These are phyloP conservation scores for Simalia tracyae DNA, from an alignment of 2,797 vertebrate species.

Conservation along the genomic window DNA sequence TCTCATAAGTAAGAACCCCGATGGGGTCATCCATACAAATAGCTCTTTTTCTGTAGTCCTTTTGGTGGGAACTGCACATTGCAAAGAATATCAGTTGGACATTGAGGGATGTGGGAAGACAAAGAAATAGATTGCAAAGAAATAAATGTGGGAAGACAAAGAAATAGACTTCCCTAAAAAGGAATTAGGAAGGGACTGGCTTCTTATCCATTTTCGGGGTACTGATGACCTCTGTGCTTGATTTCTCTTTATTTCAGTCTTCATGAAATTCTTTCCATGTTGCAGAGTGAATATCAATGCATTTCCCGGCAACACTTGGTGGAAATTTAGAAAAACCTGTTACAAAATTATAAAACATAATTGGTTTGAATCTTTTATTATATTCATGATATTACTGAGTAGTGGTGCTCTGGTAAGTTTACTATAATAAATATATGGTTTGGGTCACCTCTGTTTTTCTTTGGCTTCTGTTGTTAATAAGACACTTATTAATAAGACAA, in stretches of 20 bases:
- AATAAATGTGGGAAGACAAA: neutral
- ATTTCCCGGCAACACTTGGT: conserved; percentile 80
- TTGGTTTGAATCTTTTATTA: conserved; percentile 93
- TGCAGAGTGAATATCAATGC: conserved; percentile 73
- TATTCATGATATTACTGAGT: conserved; percentile 93
- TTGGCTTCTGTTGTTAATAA: neutral
- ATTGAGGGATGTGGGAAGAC: neutral
- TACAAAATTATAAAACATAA: conserved; percentile 90
- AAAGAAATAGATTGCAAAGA: too few species aligned
- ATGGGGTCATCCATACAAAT: too few species aligned
- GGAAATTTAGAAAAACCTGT: conserved; percentile 88
- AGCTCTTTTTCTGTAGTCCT: neutral
- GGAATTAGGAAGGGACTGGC: neutral
- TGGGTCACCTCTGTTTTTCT: neutral
- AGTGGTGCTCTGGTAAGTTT: conserved; percentile 85
- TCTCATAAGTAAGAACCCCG: neutral
- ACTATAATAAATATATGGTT: conserved; percentile 1
- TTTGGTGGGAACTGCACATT: neutral
- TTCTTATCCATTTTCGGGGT: neutral
- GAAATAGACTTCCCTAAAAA: neutral
- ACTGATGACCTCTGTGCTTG: neutral
- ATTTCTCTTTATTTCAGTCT: conserved; percentile 62
- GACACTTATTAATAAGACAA: neutral
- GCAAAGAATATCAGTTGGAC: neutral
- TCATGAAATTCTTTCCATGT: conserved; percentile 69